Evolutionary conservation across 2,113 vertebrate species (phyloP), one percentile per base, ranked within the genome.

Genomic region (Cyprinodon tularosa): DNA sequence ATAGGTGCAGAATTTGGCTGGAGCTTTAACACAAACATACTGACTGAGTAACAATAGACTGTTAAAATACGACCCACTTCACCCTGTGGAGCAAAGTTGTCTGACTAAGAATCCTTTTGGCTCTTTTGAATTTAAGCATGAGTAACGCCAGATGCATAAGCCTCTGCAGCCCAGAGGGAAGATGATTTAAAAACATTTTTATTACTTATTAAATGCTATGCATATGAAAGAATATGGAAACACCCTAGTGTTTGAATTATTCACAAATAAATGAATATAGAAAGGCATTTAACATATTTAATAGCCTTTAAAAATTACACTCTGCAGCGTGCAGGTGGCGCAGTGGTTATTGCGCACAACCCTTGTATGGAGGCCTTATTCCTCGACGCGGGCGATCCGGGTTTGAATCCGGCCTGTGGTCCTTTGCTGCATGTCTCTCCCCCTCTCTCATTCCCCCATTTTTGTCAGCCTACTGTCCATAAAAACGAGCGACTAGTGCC

Each of bases 31-130:
- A 38, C 60, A 69, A 63, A 44, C 4, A 67, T 14, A 37, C 63
- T 8, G 22, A 20, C 47, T 37, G 59, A 60, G 67, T 80, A 80
- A 69, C n/a, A n/a, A 17, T n/a, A 64, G 37, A 29, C 53, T 69
- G 65, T 69, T 36, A 66, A 66, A 17, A 42, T 29, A 64, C 53
- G 59, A 20, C 40, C 20, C 65, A 48, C 61, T 50, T 15, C 8
- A 9, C 1, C 10, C 39, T 68, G 44, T 10, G 11, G 38, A 29
- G 48, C 1, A 63, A 12, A 17, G 13, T 20, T 53, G 62, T 70
- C 53, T 39, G 36, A 48, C 37, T 68, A 62, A 14, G 61, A 62
- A 50, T 22, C n/a, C 20, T 44, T 50, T 68, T 57, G 45, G 48
- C 48, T 59, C 7, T 6, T 12, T 37, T 57, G 50, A 17, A 47